A percentile compares a stretch with the other conserved stretches of the same genome.
phyloP scores from a whole-genome alignment of 2,888 invertebrate species.

The Meta bourneti region DNA sequence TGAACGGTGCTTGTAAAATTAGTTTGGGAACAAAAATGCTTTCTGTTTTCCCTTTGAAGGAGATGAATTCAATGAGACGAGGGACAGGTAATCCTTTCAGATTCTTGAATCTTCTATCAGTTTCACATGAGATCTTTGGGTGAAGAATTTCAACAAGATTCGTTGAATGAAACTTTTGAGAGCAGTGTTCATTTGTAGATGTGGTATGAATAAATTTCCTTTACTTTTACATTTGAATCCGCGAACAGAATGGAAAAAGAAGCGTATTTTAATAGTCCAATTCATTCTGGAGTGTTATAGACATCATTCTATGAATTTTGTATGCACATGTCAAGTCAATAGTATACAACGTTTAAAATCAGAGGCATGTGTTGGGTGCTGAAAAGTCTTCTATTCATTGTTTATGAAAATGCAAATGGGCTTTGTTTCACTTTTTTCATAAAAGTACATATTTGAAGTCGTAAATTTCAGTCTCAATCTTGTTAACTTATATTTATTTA shows the following conservation, averaged over 20 bases:
- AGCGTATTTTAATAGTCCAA: not conserved
- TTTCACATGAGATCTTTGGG: not conserved
- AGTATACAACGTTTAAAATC: no score
- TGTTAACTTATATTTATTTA: no score
- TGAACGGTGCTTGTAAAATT: not conserved
- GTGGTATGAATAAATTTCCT: not conserved
- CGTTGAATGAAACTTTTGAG: not conserved
- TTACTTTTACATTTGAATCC: not conserved
- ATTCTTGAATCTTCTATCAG: not conserved
- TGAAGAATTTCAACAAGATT: not conserved
- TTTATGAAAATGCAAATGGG: no score
- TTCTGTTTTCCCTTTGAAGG: slow-evolving; percentile 29
- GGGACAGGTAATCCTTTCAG: not conserved
- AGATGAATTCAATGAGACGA: slow-evolving; percentile 29
- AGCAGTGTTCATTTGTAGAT: not conserved
- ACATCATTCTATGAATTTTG: not conserved
- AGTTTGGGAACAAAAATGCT: slow-evolving; percentile 14
- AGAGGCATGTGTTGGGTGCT: no score
- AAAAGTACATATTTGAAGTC: no score
- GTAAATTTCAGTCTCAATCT: no score
- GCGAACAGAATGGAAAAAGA: not conserved
- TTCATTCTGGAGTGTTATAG: not conserved
- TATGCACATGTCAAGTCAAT: not conserved
- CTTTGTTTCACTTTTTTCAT: no score
- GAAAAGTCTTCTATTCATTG: no score